Evolutionary conservation across 1,140 invertebrate species (phyloP), one percentile per base, ranked within the genome.

Genomic region (Drosophila neocordata): DNA sequence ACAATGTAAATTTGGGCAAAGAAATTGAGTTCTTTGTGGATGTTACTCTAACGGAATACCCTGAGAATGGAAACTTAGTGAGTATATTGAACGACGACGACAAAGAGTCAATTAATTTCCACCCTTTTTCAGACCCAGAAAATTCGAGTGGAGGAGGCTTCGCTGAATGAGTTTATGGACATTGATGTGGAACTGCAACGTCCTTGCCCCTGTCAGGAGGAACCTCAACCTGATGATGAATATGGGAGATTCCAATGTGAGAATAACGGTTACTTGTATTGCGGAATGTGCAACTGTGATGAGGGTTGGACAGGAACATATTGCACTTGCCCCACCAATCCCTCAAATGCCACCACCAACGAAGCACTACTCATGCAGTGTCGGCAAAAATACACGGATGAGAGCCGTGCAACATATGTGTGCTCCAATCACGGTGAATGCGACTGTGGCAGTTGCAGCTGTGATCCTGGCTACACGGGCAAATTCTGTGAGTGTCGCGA

Each of bases 251-350:
- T 71, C 22, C 64, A 70, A 35, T 91, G 90, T 59, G 59, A 63
- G 0, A 6, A 74, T 0, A 63, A 94, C 74, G 93, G 94, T 2
- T 92, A 92, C 24, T 74, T 93, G 11, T 79, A 92, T 15, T 95
- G 94, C 68, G 94, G 94, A 52, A 92, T 93, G 61, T 95, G 94
- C 65, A 79, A 90, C 27, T 95, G 94, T 65, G 90, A 93, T 65
- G 85, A 92, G 61, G 93, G 93, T 82, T 95, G 94, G 94, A 93
- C 92, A 0, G 93, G 93, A n/a, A 92, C 92, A 13, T 78, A 76
- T 1, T 94, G 93, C 76, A 92, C 92, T 59, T 94, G 93, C 51
- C 71, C 84, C 56, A 90, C 67, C 0, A 92, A 92, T 1, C 82
- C 91, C 6, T 82, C 84, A 6, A 92, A 93, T 69, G 91, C 91